phyloP scores from a whole-genome alignment of 2,797 vertebrate genomes.

The Pachyuromys duprasi region DNA sequence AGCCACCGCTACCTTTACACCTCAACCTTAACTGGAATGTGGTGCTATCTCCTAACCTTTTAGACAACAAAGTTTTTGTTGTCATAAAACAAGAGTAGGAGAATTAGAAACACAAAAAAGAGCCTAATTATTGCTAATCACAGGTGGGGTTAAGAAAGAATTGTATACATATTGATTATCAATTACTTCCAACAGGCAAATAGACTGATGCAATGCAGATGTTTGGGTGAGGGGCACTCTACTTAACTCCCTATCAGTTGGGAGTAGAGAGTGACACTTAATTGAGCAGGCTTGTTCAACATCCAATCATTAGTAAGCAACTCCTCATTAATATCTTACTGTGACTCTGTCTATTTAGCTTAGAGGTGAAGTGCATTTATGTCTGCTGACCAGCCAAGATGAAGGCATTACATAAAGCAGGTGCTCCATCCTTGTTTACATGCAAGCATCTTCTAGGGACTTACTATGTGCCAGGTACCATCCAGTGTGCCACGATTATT shows the following conservation, averaged over 20 bases:
- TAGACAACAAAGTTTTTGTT: background rate
- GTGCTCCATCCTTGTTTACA: background rate
- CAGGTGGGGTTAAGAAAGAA: background rate
- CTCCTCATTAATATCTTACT: background rate
- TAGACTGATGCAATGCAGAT: too few species aligned
- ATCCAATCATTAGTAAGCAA: background rate
- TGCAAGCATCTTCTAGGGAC: background rate
- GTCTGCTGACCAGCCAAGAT: background rate
- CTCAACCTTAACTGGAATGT: background rate
- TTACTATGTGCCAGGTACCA: background rate
- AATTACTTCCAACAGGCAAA: background rate
- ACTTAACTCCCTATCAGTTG: background rate
- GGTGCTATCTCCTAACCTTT: background rate
- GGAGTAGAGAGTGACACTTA: background rate
- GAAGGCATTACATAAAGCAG: background rate
- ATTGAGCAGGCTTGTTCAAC: background rate
- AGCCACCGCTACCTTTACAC: background rate
- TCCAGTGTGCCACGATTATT: background rate
- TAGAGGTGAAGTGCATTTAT: background rate
- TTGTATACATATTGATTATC: background rate
- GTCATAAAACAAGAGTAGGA: background rate
- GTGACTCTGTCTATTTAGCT: background rate
- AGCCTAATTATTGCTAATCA: background rate
- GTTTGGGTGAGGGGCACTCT: background rate
- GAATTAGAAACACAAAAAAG: background rate